Conservation (phyloP, 2,797 vertebrate species). For the Benthosema pterotum region DNA sequence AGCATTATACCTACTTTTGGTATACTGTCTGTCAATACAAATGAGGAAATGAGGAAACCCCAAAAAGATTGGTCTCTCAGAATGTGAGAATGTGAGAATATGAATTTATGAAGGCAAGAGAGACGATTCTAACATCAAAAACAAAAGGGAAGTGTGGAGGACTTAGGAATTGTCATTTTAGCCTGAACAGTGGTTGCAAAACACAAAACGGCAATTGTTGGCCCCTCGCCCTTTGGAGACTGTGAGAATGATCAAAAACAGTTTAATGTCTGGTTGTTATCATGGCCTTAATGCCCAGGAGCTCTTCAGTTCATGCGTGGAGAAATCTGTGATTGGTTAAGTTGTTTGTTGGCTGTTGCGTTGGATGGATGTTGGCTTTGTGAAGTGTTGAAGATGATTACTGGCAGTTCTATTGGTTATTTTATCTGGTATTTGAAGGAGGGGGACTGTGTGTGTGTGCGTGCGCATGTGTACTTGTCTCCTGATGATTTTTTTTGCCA, state of each 20-base stretch:
- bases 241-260: background rate
- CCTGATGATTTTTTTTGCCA: slow-evolving; percentile 11
- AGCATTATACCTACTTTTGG: no score
- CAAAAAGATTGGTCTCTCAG: no score
- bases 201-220: no score
- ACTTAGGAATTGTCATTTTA: no score
- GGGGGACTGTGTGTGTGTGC: slow-evolving; percentile 16
- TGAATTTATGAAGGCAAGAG: no score
- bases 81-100: no score
- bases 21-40: no score
- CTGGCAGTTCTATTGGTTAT: background rate
- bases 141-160: no score
- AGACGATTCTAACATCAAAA: no score
- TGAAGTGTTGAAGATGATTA: background rate
- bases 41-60: no score
- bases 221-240: no score
- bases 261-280: slow-evolving; percentile 21
- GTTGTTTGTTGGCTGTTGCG: background rate
- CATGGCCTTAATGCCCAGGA: slow-evolving; percentile 19
- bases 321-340: slow-evolving; percentile 14
- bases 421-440: slow-evolving; percentile 51
- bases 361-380: background rate
- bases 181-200: no score
- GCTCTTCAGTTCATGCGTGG: slow-evolving; percentile 31
- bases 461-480: slow-evolving; percentile 23